phyloP scores from a whole-genome alignment of 2,797 vertebrate species.

The Monodelphis domestica region DNA sequence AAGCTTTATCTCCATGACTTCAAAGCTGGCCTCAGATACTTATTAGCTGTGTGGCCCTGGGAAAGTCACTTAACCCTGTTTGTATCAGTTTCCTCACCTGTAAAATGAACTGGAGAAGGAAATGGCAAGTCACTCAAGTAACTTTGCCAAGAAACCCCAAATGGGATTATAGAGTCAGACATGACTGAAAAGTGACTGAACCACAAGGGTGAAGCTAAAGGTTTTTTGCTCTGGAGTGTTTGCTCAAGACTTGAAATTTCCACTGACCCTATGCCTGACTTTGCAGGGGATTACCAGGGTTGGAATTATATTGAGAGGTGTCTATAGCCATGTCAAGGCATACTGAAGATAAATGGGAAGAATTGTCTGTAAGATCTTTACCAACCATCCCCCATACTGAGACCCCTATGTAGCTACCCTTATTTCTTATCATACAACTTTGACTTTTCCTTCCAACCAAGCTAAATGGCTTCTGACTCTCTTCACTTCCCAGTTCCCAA shows the following conservation, averaged over 20 bases:
- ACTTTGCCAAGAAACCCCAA: too few species aligned
- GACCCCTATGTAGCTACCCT: neutral
- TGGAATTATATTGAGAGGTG: constrained; percentile 6
- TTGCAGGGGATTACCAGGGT: neutral
- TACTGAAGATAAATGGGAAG: neutral
- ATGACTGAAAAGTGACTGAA: too few species aligned
- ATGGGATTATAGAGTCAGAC: too few species aligned
- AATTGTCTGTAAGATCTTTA: neutral
- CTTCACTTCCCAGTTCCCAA: neutral
- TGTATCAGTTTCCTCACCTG: too few species aligned
- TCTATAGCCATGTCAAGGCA: constrained; percentile 2
- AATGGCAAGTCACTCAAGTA: too few species aligned
- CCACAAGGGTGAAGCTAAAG: neutral
- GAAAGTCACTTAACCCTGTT: too few species aligned
- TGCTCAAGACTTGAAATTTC: neutral
- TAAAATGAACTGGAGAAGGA: too few species aligned
- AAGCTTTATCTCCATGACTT: too few species aligned
- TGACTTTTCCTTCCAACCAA: neutral
- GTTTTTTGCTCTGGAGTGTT: neutral
- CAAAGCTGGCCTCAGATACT: too few species aligned
- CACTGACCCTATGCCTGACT: neutral
- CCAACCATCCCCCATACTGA: neutral
- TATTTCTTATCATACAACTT: neutral
- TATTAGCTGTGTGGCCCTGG: too few species aligned
- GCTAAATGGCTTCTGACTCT: neutral